phyloP scores from a whole-genome alignment of 2,113 vertebrate genomes.

The Myocastor coypus region DNA sequence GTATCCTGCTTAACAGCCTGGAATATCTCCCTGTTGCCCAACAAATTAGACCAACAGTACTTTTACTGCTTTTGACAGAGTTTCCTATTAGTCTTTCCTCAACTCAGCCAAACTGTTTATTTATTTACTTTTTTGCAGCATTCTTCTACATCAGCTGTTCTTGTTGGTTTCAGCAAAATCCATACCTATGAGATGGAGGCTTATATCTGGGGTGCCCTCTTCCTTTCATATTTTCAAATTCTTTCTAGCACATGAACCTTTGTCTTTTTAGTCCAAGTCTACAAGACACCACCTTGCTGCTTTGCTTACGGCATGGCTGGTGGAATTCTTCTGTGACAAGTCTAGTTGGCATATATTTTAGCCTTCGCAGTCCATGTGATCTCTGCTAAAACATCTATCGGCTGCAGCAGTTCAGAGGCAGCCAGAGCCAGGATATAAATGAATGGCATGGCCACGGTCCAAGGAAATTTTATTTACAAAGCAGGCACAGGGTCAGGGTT shows the following conservation, averaged over 20 bases:
- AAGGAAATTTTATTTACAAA: conserved; percentile 47
- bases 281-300: background rate
- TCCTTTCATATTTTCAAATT: background rate
- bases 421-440: background rate
- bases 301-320: background rate
- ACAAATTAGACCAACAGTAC: background rate
- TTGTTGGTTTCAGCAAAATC: background rate
- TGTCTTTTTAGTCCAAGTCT: background rate
- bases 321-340: background rate
- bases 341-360: background rate
- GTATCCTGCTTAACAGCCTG: conserved; percentile 6
- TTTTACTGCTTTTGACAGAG: background rate
- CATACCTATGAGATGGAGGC: background rate
- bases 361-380: background rate
- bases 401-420: background rate
- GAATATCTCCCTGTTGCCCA: background rate
- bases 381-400: background rate
- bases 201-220: background rate
- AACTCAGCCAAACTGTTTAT: background rate
- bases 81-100: background rate
- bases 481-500: background rate
- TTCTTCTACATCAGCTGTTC: background rate
- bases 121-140: background rate
- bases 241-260: background rate
- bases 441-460: background rate